These are phyloP conservation scores for Cantharis rufa DNA, from an alignment of 2,888 invertebrate genomes.

Conservation along the genomic window DNA sequence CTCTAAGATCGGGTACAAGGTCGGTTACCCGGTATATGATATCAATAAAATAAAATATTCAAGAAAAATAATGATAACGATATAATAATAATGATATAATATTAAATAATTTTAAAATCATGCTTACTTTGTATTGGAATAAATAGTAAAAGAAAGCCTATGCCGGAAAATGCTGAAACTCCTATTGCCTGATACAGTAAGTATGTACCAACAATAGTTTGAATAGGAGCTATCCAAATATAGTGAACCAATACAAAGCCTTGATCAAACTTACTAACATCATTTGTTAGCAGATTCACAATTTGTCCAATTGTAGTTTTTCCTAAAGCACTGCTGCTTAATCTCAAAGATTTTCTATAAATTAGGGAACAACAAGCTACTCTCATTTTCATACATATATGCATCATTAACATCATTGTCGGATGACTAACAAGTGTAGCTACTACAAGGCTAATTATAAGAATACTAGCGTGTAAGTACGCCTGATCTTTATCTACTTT, in stretches of 20 bases:
- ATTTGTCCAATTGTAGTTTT: constrained; percentile 75
- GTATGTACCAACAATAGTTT: constrained; percentile 67
- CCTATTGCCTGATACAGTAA: constrained; percentile 59
- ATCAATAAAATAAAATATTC: too few species aligned
- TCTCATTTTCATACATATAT: constrained; percentile 82
- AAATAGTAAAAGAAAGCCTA: constrained; percentile 52
- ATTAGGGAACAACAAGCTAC: constrained; percentile 82
- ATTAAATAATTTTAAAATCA: background rate
- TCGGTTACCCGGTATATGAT: too few species aligned
- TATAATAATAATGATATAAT: too few species aligned
- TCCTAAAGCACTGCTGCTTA: constrained; percentile 75
- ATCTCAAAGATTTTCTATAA: constrained; percentile 70
- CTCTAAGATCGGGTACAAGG: too few species aligned
- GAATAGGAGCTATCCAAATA: constrained; percentile 78
- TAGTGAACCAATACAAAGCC: constrained; percentile 79
- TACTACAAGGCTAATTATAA: background rate
- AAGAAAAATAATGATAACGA: too few species aligned
- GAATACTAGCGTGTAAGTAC: constrained; percentile 71
- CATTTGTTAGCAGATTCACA: constrained; percentile 71
- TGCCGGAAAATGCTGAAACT: constrained; percentile 54
- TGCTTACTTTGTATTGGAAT: constrained; percentile 54
- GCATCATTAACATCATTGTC: constrained; percentile 41
- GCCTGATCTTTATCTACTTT: constrained; percentile 59
- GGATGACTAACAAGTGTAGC: background rate
- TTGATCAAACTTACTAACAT: constrained; percentile 85